Base-by-base conservation (phyloP, 2,888 invertebrate genomes). In the Lasioglossum pauxillum region DNA sequence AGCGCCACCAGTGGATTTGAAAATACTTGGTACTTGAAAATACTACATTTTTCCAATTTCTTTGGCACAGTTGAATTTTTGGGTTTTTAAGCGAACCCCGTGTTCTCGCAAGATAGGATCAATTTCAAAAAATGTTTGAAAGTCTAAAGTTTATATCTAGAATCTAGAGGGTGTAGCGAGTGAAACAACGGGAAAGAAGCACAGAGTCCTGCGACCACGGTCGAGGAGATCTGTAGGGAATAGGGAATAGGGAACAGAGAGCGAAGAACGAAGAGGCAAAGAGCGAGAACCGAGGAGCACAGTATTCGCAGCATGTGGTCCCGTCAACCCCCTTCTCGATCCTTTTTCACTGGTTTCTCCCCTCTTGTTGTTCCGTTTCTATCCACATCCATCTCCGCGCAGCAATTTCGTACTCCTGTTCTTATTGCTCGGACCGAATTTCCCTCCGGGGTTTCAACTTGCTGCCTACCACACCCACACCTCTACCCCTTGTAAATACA, bases 401-500 rank as follows among this genome's bases (percentile, higher is more conserved):
- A 73, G 74, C 82, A 79, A 85, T 85, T 80, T 81, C 78, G 72
- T 87, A 85, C 80, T 89, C 83, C 85, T 83, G 74, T 81, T 78
- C 77, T 77, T 75, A 79, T 73, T 72, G 83, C 78, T 78, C 73
- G 75, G 67, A 64, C 41, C 83, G 73, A 82, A 74, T 78, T 82
- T 84, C 78, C 83, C 89, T 85, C 84, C 60, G 38, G 75, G 78
- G 72, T 75, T 83, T 83, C 78, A 85, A 80, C 80, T 83, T 78
- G 79, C 86, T 88, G 85, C 80, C 89, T 83, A 90, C 88, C 90
- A 86, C 90, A 87, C 86, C 90, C 19, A 69, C 35, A 69, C 38
- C 35, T 82, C 86, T 92, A 92, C 92, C 93, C 92, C 92, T 94
- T 93, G 93, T 93, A 94, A 93, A 93, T 93, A 93, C 94, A 93